Evolutionary conservation across 2,888 invertebrate species (phyloP).

Genomic region (Eristalis tenax): DNA sequence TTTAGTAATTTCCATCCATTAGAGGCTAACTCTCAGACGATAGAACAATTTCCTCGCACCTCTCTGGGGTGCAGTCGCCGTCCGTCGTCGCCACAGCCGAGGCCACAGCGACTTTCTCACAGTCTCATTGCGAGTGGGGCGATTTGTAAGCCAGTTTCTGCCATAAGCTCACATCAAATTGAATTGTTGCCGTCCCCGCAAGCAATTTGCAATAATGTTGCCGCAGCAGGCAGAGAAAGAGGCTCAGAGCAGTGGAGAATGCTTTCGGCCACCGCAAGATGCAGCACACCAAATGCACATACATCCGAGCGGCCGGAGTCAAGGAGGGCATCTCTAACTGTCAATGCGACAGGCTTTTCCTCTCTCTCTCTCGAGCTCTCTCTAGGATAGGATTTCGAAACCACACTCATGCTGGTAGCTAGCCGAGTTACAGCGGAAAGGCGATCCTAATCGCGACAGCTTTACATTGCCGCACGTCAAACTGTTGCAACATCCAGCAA

Average conservation of each 20-base stretch:
- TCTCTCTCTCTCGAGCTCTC: neutral
- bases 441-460: conserved; percentile 42
- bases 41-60: conserved; percentile 27
- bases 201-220: conserved; percentile 42
- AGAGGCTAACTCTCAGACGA: conserved; percentile 30
- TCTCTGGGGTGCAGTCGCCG: neutral
- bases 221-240: neutral
- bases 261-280: neutral
- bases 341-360: conserved; percentile 18
- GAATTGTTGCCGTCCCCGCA: conserved; percentile 9
- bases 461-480: conserved; percentile 48
- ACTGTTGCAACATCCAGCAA: conserved; percentile 43
- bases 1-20: conserved; percentile 57
- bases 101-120: conserved; percentile 52
- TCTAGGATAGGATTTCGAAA: neutral
- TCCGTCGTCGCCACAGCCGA: neutral
- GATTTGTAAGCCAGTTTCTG: neutral
- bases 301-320: neutral
- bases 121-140: conserved; percentile 18
- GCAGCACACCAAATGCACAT: neutral
- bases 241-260: neutral
- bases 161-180: conserved; percentile 33
- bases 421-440: neutral
- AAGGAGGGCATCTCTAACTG: conserved; percentile 22
- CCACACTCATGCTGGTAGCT: neutral